A percentile compares a stretch with the other conserved stretches of the same genome.
Conservation (phyloP, 2,888 invertebrate species). For the Synergus umbraculus region DNA sequence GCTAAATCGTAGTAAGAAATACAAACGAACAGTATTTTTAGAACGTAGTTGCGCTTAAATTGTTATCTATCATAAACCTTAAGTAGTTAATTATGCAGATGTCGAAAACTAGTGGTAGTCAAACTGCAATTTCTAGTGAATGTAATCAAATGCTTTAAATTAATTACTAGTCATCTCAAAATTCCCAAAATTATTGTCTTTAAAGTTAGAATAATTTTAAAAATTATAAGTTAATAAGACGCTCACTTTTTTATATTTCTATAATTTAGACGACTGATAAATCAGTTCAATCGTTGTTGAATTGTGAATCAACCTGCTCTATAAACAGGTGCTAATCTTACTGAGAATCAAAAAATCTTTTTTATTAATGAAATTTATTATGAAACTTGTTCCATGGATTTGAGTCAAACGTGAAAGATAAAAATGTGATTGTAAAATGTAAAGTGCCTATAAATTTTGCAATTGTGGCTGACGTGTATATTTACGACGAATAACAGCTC, state of each 20-base stretch:
- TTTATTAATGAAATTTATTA: not conserved
- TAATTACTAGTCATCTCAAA: not conserved
- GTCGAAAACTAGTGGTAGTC: conserved; percentile 2
- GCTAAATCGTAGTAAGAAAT: conserved; percentile 19
- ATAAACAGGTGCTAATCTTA: not conserved
- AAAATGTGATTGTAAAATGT: conserved; percentile 44
- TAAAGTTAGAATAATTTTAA: not conserved
- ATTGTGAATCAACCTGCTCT: not conserved
- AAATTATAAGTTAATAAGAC: not conserved
- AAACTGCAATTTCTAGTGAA: not conserved
- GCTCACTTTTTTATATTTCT: not conserved
- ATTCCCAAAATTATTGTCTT: not conserved
- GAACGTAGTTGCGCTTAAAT: conserved; percentile 26
- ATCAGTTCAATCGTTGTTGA: not conserved
- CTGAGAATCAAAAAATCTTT: not conserved
- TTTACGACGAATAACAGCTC: not conserved
- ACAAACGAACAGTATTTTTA: conserved; percentile 34
- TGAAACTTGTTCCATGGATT: conserved; percentile 25
- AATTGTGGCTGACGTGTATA: conserved; percentile 14
- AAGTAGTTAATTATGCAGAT: conserved; percentile 17
- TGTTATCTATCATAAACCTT: not conserved
- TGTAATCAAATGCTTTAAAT: not conserved
- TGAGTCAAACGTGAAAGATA: not conserved
- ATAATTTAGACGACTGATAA: not conserved
- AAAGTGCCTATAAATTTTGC: conserved; percentile 50